Evolutionary conservation across 2,113 vertebrate genomes (phyloP).

Genomic region (Silurus glanis): DNA sequence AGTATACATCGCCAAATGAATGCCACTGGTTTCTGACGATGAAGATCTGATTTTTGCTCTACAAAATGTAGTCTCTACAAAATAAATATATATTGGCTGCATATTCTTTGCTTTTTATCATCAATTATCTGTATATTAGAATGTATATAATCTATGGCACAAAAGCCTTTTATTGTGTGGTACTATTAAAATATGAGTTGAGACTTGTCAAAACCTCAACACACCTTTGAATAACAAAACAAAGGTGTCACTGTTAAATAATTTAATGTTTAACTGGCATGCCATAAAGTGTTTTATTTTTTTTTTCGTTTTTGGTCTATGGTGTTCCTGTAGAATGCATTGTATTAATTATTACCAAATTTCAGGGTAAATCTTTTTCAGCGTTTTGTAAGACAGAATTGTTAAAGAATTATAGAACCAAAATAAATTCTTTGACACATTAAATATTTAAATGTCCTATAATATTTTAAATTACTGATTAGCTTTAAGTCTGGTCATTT

Average conservation of each 20-base stretch:
- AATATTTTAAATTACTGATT: background rate
- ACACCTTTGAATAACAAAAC: background rate
- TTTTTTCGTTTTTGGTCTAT: background rate
- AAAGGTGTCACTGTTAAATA: background rate
- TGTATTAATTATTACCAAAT: background rate
- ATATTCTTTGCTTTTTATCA: background rate
- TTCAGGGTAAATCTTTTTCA: background rate
- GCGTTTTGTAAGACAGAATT: background rate
- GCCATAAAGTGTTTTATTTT: background rate
- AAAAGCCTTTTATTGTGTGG: background rate
- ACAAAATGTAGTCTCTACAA: background rate
- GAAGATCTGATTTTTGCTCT: background rate
- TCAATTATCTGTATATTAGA: background rate
- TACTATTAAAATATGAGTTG: background rate
- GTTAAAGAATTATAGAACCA: background rate
- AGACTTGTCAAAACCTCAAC: background rate
- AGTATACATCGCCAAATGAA: slow-evolving; percentile 10
- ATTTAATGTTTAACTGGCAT: slow-evolving; percentile 22
- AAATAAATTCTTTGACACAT: background rate
- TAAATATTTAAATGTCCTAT: background rate
- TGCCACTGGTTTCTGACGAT: background rate
- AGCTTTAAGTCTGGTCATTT: background rate
- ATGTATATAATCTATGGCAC: background rate
- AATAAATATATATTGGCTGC: background rate
- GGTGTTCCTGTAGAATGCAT: background rate